Percentiles rank a stretch among this genome's conserved stretches.
Evolutionary conservation across 2,888 invertebrate genomes (phyloP).

Genomic region (Drosophila kuntzei): DNA sequence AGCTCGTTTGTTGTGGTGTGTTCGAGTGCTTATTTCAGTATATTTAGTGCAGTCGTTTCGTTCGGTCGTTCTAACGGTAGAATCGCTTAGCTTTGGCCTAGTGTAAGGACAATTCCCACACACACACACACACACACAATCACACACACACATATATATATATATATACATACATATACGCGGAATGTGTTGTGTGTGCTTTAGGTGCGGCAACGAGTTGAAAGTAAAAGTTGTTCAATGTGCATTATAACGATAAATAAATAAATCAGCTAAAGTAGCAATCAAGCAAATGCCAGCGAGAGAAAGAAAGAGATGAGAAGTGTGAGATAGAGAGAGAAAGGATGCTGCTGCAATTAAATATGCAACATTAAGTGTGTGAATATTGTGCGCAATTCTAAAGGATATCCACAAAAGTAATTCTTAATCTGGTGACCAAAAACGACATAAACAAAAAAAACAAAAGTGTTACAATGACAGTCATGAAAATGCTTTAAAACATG

Average conservation of each 20-base stretch:
- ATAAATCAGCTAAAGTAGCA: slow-evolving; percentile 51
- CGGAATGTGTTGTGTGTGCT: slow-evolving; percentile 29
- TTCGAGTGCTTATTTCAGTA: slow-evolving; percentile 73
- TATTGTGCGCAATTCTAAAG: slow-evolving; percentile 32
- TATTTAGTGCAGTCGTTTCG: slow-evolving; percentile 83
- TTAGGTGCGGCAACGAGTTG: slow-evolving; percentile 65
- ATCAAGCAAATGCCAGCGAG: slow-evolving; percentile 6
- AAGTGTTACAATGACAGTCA: slow-evolving; percentile 19
- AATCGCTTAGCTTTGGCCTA: slow-evolving; percentile 56
- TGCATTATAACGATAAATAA: slow-evolving; percentile 57
- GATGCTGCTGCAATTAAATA: slow-evolving; percentile 26
- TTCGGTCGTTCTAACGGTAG: slow-evolving; percentile 78
- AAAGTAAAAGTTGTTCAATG: slow-evolving; percentile 70
- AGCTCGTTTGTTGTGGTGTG: slow-evolving; percentile 45
- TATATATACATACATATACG: slow-evolving; percentile 13
- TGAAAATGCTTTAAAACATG: slow-evolving; percentile 15
- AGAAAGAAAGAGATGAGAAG: neutral
- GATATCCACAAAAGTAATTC: slow-evolving; percentile 2
- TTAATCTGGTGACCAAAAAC: neutral
- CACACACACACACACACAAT: slow-evolving; percentile 21
- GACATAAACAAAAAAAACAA: slow-evolving; percentile 4
- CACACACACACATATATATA: slow-evolving; percentile 3
- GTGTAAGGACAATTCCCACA: slow-evolving; percentile 48
- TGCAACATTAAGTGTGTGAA: slow-evolving; percentile 42
- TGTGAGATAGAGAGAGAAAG: neutral